phyloP scores from a whole-genome alignment of 2,888 invertebrate species.

The Agrotis segetum region DNA sequence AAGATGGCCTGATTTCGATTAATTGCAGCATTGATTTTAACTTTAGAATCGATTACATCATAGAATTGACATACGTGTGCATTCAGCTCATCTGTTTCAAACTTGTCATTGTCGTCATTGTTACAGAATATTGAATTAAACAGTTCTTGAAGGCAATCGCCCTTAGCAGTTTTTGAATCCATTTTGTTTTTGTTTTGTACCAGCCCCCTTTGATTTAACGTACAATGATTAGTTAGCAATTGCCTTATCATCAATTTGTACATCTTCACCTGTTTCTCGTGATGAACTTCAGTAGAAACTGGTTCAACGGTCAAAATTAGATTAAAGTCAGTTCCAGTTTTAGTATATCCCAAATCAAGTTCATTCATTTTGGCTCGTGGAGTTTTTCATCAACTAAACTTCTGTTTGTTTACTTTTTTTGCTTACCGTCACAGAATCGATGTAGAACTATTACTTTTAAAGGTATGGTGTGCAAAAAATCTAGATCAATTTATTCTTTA shows the following conservation, averaged over 20 bases:
- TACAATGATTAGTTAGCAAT: not conserved
- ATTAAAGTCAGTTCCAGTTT: slow-evolving; percentile 73
- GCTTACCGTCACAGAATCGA: slow-evolving; percentile 74
- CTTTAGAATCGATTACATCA: not conserved
- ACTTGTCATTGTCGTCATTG: not conserved
- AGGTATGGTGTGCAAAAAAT: slow-evolving; percentile 68
- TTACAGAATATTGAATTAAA: not conserved
- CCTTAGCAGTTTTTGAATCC: not conserved
- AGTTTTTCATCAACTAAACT: slow-evolving; percentile 75
- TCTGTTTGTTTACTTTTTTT: slow-evolving; percentile 85
- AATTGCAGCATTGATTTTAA: not conserved
- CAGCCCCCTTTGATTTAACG: not conserved
- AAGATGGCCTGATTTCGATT: not conserved
- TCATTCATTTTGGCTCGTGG: slow-evolving; percentile 73
- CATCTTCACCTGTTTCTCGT: not conserved
- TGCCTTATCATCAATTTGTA: not conserved
- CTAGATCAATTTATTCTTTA: slow-evolving; percentile 50
- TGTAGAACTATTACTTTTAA: slow-evolving; percentile 72
- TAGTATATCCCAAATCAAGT: slow-evolving; percentile 59
- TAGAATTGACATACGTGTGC: not conserved
- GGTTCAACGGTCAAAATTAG: not conserved
- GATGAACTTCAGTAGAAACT: too few species aligned
- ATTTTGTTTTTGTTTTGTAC: not conserved
- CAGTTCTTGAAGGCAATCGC: not conserved
- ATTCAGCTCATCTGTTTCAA: too few species aligned